Percentiles rank a stretch among this genome's conserved stretches.
Conservation (phyloP, 2,113 vertebrate species). For the Psittacula cyanocephala region DNA sequence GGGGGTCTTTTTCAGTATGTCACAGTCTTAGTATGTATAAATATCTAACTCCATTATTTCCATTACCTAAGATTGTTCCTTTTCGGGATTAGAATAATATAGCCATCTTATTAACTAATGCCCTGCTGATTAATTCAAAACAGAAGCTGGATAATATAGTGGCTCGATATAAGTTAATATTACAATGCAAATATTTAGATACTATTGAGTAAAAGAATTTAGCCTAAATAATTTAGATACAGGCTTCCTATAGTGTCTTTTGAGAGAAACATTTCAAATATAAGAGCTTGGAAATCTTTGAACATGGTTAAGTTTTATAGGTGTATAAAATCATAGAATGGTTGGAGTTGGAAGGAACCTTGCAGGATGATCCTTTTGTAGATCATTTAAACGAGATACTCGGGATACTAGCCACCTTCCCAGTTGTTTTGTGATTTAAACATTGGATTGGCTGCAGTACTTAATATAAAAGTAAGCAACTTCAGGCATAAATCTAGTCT, state of each 20-base stretch:
- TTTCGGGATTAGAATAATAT: conserved; percentile 14
- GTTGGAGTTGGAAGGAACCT: not conserved
- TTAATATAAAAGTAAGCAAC: not conserved
- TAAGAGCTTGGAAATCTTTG: not conserved
- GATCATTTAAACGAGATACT: not conserved
- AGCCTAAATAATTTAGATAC: not conserved
- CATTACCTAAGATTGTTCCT: conserved; percentile 32
- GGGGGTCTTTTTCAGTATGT: conserved; percentile 29
- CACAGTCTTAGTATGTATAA: conserved; percentile 34
- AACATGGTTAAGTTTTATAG: not conserved
- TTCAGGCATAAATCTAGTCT: not conserved
- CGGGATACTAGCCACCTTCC: not conserved
- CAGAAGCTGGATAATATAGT: conserved; percentile 20
- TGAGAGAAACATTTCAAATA: not conserved
- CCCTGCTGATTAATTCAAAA: conserved; percentile 30
- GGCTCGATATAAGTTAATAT: not conserved
- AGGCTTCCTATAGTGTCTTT: not conserved
- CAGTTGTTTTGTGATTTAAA: not conserved
- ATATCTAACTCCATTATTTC: conserved; percentile 53
- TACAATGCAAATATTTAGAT: not conserved
- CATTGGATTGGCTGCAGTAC: not conserved
- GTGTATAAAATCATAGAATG: not conserved
- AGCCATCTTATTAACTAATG: conserved; percentile 8
- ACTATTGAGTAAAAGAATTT: not conserved
- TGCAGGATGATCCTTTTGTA: not conserved